Evolutionary conservation across 1,140 invertebrate species (phyloP).

Genomic region (Drosophila ogumai): DNA sequence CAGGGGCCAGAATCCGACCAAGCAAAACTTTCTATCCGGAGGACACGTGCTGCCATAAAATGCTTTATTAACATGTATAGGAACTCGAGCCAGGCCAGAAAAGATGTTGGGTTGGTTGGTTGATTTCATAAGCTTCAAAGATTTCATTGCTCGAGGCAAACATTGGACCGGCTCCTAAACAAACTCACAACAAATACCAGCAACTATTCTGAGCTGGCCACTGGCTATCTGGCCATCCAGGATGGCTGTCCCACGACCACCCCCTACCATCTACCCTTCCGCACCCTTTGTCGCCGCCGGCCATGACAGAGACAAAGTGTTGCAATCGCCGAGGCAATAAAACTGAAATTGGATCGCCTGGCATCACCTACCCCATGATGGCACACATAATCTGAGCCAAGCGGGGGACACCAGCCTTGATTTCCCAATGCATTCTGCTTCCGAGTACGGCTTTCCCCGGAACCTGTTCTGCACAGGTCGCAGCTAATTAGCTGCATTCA

Average conservation of each 20-base stretch:
- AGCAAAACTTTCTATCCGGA: slow-evolving; percentile 22
- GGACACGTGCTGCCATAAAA: slow-evolving; percentile 71
- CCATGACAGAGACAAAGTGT: slow-evolving; percentile 45
- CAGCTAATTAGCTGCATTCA: slow-evolving; percentile 70
- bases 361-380: slow-evolving; percentile 39
- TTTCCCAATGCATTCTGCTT: slow-evolving; percentile 11
- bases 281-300: background rate
- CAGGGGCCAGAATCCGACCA: slow-evolving; percentile 30
- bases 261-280: background rate
- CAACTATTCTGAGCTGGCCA: slow-evolving; percentile 29
- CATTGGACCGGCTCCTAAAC: slow-evolving; percentile 59
- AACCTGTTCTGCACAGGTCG: background rate
- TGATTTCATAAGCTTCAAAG: slow-evolving; percentile 31
- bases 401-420: slow-evolving; percentile 20
- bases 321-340: slow-evolving; percentile 34
- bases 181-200: slow-evolving; percentile 49
- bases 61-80: slow-evolving; percentile 72
- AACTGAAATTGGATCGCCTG: slow-evolving; percentile 46
- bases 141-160: slow-evolving; percentile 53
- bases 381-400: slow-evolving; percentile 39
- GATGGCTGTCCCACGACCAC: background rate
- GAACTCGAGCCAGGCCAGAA: background rate
- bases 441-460: background rate
- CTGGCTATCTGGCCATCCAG: slow-evolving; percentile 29
- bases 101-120: slow-evolving; percentile 15